Evolutionary conservation across 2,113 vertebrate genomes (phyloP).

Genomic region (Hystrix cristata): DNA sequence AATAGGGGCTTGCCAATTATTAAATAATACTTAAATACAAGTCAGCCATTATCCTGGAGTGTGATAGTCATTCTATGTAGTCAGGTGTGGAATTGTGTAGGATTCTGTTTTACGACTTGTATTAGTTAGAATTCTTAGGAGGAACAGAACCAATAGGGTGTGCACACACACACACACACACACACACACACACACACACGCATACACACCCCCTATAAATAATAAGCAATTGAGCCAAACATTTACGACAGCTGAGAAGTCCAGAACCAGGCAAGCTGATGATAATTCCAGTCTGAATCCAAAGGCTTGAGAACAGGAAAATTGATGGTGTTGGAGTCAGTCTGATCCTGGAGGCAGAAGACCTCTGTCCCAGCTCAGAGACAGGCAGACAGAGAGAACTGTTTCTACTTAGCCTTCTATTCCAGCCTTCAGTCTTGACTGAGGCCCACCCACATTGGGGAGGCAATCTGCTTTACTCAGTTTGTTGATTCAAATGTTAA

Average conservation of each 20-base stretch:
- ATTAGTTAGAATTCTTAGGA: not conserved
- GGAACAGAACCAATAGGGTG: not conserved
- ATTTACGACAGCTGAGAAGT: not conserved
- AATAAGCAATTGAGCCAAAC: not conserved
- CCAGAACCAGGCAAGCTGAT: not conserved
- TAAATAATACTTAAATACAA: not conserved
- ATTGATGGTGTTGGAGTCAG: not conserved
- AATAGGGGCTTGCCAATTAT: not conserved
- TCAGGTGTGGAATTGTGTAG: not conserved
- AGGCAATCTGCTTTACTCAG: not conserved
- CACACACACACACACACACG: no score
- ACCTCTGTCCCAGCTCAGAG: not conserved
- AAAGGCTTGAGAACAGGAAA: not conserved
- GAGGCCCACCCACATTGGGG: not conserved
- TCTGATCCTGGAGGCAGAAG: not conserved
- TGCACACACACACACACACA: not conserved
- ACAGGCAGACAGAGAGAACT: not conserved
- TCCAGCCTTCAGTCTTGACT: not conserved
- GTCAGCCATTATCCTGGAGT: not conserved
- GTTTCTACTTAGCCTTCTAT: not conserved
- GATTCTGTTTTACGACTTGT: not conserved
- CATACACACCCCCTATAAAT: not conserved
- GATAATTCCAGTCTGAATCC: not conserved
- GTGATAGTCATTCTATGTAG: not conserved
- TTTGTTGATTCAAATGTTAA: not conserved